Conservation (phyloP, 2,888 invertebrate species). For the Oithona nana region DNA sequence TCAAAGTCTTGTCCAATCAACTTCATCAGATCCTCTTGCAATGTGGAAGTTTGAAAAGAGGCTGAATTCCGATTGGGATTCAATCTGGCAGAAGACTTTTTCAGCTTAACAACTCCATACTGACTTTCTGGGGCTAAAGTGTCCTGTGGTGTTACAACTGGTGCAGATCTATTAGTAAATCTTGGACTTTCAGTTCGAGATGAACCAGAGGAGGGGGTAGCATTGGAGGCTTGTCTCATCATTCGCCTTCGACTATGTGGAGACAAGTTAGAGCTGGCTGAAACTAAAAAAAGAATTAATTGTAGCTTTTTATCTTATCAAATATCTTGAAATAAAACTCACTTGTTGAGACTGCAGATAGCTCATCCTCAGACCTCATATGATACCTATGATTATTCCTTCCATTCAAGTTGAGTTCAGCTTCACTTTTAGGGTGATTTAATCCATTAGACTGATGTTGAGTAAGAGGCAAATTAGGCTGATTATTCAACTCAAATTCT, state of each 20-base stretch:
- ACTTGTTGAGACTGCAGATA: background rate
- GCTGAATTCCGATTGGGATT: constrained; percentile 27
- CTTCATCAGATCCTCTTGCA: constrained; percentile 67
- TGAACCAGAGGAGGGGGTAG: background rate
- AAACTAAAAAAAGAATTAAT: background rate
- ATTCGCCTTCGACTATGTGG: background rate
- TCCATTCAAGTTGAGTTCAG: background rate
- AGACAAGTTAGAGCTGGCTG: background rate
- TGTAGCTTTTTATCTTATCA: too few relatives aligned
- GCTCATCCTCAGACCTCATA: constrained; percentile 6
- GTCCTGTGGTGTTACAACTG: too few relatives aligned
- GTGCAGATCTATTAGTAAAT: background rate
- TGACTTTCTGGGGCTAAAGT: background rate
- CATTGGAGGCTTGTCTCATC: background rate
- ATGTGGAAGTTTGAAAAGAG: constrained; percentile 31
- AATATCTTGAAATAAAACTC: background rate
- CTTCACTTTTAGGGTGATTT: background rate
- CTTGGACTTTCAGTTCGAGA: constrained; percentile 9
- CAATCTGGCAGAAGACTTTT: background rate
- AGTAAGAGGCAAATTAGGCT: background rate
- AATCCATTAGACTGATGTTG: background rate
- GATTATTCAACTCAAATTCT: constrained; percentile 13
- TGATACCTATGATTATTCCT: background rate
- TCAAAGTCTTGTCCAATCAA: constrained; percentile 56
- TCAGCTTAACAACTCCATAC: background rate